Percentiles rank a stretch among this genome's conserved stretches.
These are phyloP conservation scores for Calypte anna DNA, from an alignment of 2,113 vertebrate genomes.

Conservation along the genomic window DNA sequence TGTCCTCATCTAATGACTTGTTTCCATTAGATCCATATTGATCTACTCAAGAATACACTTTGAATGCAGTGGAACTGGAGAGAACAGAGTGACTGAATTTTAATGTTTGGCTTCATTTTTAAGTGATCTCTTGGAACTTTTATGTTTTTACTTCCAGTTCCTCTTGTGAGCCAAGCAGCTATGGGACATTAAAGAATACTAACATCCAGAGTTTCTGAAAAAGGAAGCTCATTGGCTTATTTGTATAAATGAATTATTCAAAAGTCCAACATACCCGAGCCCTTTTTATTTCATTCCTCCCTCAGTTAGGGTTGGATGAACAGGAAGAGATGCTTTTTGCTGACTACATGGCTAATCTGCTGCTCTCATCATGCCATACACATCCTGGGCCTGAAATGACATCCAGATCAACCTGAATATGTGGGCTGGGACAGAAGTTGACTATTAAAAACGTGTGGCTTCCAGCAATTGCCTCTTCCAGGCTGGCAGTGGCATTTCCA, in stretches of 20 bases:
- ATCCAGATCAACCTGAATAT: not conserved
- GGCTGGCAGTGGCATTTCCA: not conserved
- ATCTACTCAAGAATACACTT: not conserved
- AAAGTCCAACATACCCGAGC: not conserved
- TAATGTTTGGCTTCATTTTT: not conserved
- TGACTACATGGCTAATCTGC: not conserved
- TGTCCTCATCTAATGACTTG: not conserved
- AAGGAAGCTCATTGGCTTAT: not conserved
- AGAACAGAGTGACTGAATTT: not conserved
- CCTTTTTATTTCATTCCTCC: not conserved
- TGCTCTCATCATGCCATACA: fast-evolving
- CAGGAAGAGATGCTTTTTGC: not conserved
- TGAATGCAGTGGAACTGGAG: not conserved
- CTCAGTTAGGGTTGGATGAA: not conserved
- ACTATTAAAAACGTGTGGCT: not conserved
- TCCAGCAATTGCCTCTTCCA: not conserved
- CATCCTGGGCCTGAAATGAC: not conserved
- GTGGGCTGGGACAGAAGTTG: not conserved
- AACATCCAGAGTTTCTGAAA: not conserved
- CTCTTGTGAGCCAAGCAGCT: not conserved
- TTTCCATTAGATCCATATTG: not conserved
- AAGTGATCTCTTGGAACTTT: not conserved
- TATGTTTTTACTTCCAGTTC: not conserved
- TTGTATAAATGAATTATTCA: not conserved
- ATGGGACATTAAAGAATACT: not conserved